A percentile compares a stretch with the other conserved stretches of the same genome.
Conservation (phyloP, 2,888 invertebrate species). For the Myopa testacea region DNA sequence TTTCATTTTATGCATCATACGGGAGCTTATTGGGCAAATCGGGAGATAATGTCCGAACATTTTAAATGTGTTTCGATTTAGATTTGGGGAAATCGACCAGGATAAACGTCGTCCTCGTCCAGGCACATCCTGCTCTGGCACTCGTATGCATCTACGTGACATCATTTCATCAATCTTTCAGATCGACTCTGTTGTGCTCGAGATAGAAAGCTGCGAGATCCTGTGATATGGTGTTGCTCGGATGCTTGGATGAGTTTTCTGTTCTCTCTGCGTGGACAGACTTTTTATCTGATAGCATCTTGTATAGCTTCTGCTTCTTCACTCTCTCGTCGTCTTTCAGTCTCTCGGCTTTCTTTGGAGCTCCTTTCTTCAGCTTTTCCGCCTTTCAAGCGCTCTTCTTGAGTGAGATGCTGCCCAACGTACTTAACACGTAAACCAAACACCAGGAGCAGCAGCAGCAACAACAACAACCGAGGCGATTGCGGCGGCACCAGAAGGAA, state of each 20-base stretch:
- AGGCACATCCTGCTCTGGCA: neutral
- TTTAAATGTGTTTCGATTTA: neutral
- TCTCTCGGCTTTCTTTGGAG: neutral
- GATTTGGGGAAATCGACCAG: neutral
- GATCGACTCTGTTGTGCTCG: neutral
- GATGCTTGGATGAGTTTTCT: neutral
- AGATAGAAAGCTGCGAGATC: neutral
- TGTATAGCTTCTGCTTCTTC: neutral
- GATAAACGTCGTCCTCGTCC: neutral
- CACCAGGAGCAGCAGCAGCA: conserved; percentile 42
- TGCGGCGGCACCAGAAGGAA: conserved; percentile 49
- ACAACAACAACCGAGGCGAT: conserved; percentile 38
- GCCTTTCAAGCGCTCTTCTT: neutral
- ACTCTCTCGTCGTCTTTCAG: neutral
- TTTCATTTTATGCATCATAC: neutral
- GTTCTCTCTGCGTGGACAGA: neutral
- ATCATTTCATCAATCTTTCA: conserved; percentile 2
- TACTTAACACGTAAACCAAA: conserved; percentile 63
- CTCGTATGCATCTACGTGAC: conserved; percentile 5
- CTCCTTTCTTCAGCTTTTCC: neutral
- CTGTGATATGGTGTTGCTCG: neutral
- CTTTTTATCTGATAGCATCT: neutral
- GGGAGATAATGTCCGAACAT: neutral
- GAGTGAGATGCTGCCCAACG: conserved; percentile 53
- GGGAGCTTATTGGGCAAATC: neutral